phyloP scores from a whole-genome alignment of 2,113 vertebrate species.

The Ochotona princeps region DNA sequence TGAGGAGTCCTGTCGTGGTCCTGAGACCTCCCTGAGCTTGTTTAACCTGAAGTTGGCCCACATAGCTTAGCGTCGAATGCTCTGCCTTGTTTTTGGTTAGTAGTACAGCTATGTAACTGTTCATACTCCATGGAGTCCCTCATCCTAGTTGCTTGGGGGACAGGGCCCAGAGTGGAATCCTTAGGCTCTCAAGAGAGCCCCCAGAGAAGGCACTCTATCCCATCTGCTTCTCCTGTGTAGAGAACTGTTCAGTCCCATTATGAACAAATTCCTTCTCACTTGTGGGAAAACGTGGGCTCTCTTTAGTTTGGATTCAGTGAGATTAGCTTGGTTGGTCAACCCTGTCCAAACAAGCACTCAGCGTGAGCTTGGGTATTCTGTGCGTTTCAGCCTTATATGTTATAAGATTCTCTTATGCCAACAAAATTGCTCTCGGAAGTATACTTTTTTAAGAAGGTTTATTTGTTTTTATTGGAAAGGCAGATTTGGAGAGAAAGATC shows the following conservation, averaged over 20 bases:
- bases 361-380: not conserved
- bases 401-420: not conserved
- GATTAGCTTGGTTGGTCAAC: not conserved
- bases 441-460: not conserved
- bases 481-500: too few relatives aligned
- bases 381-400: not conserved
- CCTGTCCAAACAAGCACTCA: not conserved
- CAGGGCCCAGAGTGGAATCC: not conserved
- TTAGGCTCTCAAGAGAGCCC: not conserved
- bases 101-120: not conserved
- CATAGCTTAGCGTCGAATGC: not conserved
- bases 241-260: not conserved
- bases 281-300: not conserved
- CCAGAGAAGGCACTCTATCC: not conserved
- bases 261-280: not conserved
- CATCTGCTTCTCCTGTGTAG: not conserved
- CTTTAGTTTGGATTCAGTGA: not conserved
- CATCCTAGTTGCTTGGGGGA: not conserved
- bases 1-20: fast-evolving
- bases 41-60: not conserved
- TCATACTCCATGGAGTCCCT: not conserved
- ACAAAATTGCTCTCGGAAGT: not conserved
- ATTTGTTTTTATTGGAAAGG: too few relatives aligned
- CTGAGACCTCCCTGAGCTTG: not conserved
- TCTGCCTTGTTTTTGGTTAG: not conserved